Conservation (phyloP, 37 sponge, comb jelly and placozoan genomes). For the Halichondria panicea region DNA sequence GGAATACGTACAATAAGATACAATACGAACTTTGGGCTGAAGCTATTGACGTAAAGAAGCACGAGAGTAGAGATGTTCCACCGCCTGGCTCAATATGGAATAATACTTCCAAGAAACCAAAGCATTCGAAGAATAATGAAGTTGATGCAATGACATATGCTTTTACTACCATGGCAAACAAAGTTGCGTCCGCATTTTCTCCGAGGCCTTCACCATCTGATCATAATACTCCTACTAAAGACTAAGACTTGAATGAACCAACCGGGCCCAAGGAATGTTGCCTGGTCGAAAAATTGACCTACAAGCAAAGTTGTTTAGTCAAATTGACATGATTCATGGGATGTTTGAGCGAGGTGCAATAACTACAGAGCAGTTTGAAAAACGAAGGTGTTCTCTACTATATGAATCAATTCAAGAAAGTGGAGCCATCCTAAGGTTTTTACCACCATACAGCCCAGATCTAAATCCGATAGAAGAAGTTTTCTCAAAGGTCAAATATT, state of each 20-base stretch:
- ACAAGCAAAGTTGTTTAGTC: slow-evolving; percentile 20
- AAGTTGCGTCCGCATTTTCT: neutral
- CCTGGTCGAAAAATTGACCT: slow-evolving; percentile 17
- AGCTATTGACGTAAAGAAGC: slow-evolving; percentile 25
- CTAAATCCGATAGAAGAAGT: slow-evolving; percentile 14
- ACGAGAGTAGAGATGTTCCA: slow-evolving; percentile 17
- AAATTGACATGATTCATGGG: slow-evolving; percentile 20
- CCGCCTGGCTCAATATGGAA: slow-evolving; percentile 13
- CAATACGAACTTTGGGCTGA: slow-evolving; percentile 43
- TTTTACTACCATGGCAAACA: slow-evolving; percentile 23
- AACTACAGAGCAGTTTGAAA: slow-evolving; percentile 19
- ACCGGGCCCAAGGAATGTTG: neutral
- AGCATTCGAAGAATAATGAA: neutral
- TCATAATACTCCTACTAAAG: neutral
- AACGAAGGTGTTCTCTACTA: too few relatives aligned
- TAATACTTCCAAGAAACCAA: neutral
- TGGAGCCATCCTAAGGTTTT: slow-evolving; percentile 14
- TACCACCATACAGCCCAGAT: slow-evolving; percentile 39
- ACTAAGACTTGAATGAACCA: neutral
- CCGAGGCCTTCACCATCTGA: neutral
- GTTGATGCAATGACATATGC: slow-evolving; percentile 7
- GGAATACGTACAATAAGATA: slow-evolving; percentile 23
- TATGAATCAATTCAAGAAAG: slow-evolving; percentile 10
- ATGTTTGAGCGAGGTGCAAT: slow-evolving; percentile 32
- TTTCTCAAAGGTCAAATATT: slow-evolving; percentile 4